Percentiles rank a stretch among this genome's conserved stretches.
Evolutionary conservation across 2,888 invertebrate genomes (phyloP).

Genomic region (Itoplectis maculator): DNA sequence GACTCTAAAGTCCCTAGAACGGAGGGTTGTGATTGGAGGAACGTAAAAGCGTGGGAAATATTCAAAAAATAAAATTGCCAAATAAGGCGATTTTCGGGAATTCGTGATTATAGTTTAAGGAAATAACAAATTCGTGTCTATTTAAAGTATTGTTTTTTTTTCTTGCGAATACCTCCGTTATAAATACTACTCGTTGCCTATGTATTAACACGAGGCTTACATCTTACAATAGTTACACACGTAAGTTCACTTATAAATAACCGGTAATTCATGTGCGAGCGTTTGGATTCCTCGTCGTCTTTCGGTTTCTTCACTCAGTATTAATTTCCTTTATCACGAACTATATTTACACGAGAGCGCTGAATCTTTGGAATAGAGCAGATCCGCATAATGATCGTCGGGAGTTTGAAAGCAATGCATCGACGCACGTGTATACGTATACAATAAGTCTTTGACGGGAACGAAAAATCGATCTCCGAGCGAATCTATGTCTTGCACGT

Average conservation of each 20-base stretch:
- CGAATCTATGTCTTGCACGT: constrained; percentile 57
- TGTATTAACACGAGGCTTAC: constrained; percentile 50
- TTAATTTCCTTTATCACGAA: constrained; percentile 46
- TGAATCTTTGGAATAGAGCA: constrained; percentile 71
- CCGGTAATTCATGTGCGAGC: constrained; percentile 36
- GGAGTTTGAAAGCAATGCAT: constrained; percentile 57
- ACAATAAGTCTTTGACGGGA: constrained; percentile 31
- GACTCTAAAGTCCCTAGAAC: no score
- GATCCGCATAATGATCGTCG: constrained; percentile 68
- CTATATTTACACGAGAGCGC: constrained; percentile 71
- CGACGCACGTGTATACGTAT: constrained; percentile 55
- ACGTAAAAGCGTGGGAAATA: no score
- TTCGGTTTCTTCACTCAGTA: constrained; percentile 7
- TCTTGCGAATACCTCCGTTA: constrained; percentile 64
- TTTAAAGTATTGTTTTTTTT: constrained; percentile 68
- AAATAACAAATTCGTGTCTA: constrained; percentile 53
- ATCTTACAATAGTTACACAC: constrained; percentile 54
- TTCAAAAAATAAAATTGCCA: no score
- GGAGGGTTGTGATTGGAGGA: no score
- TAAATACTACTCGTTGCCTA: constrained; percentile 73
- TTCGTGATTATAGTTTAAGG: background rate
- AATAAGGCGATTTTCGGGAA: no score
- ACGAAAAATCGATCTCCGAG: constrained; percentile 29
- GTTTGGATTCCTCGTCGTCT: constrained; percentile 25
- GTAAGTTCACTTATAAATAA: constrained; percentile 41